phyloP scores from a whole-genome alignment of 1,140 invertebrate genomes.

The Mya arenaria region DNA sequence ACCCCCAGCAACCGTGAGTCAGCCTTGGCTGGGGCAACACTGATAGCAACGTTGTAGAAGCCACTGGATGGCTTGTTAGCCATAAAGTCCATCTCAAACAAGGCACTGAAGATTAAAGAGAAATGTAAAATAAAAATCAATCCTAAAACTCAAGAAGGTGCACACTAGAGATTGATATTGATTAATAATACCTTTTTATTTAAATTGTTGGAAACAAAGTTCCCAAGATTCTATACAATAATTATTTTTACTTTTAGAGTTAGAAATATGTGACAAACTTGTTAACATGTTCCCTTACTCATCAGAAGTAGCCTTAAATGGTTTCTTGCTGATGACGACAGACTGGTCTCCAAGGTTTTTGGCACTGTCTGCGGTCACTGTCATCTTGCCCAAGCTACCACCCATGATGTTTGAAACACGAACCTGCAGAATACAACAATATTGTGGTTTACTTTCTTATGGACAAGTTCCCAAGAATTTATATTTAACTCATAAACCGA shows the following conservation, averaged over 20 bases:
- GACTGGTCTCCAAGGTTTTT: conserved; percentile 88
- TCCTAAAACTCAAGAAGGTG: too few species aligned
- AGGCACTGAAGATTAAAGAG: conserved; percentile 85
- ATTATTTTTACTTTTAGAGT: background rate
- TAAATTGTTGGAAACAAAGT: background rate
- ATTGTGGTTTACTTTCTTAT: too few species aligned
- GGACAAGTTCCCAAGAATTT: too few species aligned
- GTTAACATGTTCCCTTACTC: conserved; percentile 74
- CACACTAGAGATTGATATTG: too few species aligned
- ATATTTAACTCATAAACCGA: too few species aligned
- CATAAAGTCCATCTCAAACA: conserved; percentile 91
- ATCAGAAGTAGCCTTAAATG: conserved; percentile 82
- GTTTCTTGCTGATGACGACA: conserved; percentile 88
- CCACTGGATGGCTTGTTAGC: conserved; percentile 90
- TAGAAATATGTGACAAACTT: background rate
- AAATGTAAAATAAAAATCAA: too few species aligned
- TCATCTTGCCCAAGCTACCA: conserved; percentile 86
- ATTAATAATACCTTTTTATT: background rate
- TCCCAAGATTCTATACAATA: background rate
- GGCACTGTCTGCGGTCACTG: conserved; percentile 89
- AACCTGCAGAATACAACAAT: too few species aligned
- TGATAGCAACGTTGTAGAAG: conserved; percentile 91
- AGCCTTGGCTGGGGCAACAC: conserved; percentile 84
- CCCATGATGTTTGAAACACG: conserved; percentile 94
- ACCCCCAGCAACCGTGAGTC: conserved; percentile 84